A percentile compares a stretch with the other conserved stretches of the same genome.
Evolutionary conservation across 2,888 invertebrate genomes (phyloP).

Genomic region (Dicyrtomina minuta): DNA sequence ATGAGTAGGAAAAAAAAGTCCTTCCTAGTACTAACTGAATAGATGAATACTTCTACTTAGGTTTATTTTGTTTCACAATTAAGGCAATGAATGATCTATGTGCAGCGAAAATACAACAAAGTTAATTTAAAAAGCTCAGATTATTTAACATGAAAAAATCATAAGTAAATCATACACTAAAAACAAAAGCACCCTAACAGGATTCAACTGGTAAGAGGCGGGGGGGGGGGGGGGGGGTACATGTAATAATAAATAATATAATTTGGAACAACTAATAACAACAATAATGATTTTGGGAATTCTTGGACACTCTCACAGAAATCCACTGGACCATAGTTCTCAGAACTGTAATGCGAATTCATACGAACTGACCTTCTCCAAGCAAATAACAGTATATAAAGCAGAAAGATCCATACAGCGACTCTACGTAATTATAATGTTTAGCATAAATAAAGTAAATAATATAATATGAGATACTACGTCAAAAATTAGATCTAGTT

Average conservation of each 20-base stretch:
- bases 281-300: not conserved
- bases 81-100: slow-evolving; percentile 21
- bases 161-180: slow-evolving; percentile 24
- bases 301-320: not conserved
- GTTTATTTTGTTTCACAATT: slow-evolving; percentile 22
- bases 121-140: slow-evolving; percentile 31
- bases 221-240: too few relatives aligned
- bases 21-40: slow-evolving; percentile 24
- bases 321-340: too few relatives aligned
- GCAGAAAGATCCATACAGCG: too few relatives aligned
- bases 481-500: slow-evolving; percentile 1
- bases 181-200: slow-evolving; percentile 23
- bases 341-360: too few relatives aligned
- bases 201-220: slow-evolving; percentile 14
- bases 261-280: slow-evolving; percentile 3
- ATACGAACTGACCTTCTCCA: too few relatives aligned
- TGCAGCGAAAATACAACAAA: slow-evolving; percentile 19
- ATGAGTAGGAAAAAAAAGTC: slow-evolving; percentile 32
- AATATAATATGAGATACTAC: too few relatives aligned
- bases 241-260: not conserved
- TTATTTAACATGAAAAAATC: slow-evolving; percentile 31
- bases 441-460: too few relatives aligned
- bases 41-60: slow-evolving; percentile 19
- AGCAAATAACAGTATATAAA: too few relatives aligned
- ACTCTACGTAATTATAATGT: too few relatives aligned